Evolutionary conservation across 1,140 invertebrate genomes (phyloP), one percentile per base, ranked within the genome.

Genomic region (Macrostomum lignano): DNA sequence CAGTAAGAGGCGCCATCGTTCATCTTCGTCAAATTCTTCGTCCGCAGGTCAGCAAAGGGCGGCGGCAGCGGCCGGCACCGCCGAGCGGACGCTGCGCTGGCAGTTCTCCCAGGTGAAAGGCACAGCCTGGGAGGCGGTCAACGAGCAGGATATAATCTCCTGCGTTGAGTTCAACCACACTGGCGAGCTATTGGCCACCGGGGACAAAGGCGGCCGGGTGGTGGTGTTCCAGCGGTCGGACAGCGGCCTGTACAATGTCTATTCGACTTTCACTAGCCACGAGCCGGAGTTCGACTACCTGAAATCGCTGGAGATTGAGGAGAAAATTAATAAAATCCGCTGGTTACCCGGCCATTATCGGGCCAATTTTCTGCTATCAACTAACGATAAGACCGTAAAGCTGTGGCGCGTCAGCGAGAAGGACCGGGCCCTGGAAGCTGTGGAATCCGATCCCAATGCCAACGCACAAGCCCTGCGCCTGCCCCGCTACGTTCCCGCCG

Each of bases 51-150:
- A n/a, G n/a, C n/a, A n/a, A n/a, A n/a, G n/a, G n/a, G n/a, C n/a
- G n/a, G n/a, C n/a, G n/a, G n/a, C n/a, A n/a, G n/a, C n/a, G n/a
- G n/a, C n/a, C n/a, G n/a, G n/a, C n/a, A n/a, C n/a, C n/a, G n/a
- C n/a, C n/a, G n/a, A n/a, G n/a, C n/a, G n/a, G 26, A 28, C 26
- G 60, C 77, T 86, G 48, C 82, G 88, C 59, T 96, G 86, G 86
- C 84, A 79, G 68, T 96, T 98, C 64, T 93, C 84, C 47, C 88
- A 98, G 66, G 84, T 98, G 45, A 96, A 96, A 66, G 88, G 88
- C 49, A 86, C 84, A 29, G 67, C 94, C 40, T 86, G 96, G 55
- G 84, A 93, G 57, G 86, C 94, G 62, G 79, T 93, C 44, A 91
- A 84, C 22, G 88, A 96, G 68, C 73, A 73, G 10, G 91, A 98